Evolutionary conservation across 2,888 invertebrate species (phyloP).

Genomic region (Clusia tigrina): DNA sequence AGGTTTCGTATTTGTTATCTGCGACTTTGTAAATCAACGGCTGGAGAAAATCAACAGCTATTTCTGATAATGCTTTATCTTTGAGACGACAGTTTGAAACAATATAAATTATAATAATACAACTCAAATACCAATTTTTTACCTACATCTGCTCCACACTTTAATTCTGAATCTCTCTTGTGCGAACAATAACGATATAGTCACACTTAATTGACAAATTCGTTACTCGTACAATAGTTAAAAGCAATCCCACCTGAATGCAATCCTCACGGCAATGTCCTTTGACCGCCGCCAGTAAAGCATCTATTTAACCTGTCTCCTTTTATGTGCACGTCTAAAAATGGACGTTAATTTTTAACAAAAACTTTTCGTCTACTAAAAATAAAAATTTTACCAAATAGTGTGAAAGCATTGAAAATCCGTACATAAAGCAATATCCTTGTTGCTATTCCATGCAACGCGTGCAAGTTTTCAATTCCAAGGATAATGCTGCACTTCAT

Average conservation of each 20-base stretch:
- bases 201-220: too few species aligned
- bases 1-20: too few species aligned
- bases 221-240: too few species aligned
- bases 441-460: background rate
- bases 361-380: background rate
- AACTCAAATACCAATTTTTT: too few species aligned
- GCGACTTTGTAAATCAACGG: too few species aligned
- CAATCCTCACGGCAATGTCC: slow-evolving; percentile 5
- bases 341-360: slow-evolving; percentile 14
- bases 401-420: background rate
- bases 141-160: too few species aligned
- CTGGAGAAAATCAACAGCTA: too few species aligned
- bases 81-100: too few species aligned
- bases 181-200: too few species aligned
- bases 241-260: background rate
- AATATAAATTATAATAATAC: too few species aligned
- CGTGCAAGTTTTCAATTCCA: slow-evolving; percentile 51
- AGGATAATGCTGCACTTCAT: slow-evolving; percentile 61
- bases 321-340: background rate
- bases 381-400: background rate
- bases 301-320: background rate
- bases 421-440: background rate
- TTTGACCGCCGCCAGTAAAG: background rate
- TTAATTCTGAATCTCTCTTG: too few species aligned
- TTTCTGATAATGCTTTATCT: too few species aligned